phyloP scores from a whole-genome alignment of 2,113 vertebrate genomes.

The Diphyllodes magnificus region DNA sequence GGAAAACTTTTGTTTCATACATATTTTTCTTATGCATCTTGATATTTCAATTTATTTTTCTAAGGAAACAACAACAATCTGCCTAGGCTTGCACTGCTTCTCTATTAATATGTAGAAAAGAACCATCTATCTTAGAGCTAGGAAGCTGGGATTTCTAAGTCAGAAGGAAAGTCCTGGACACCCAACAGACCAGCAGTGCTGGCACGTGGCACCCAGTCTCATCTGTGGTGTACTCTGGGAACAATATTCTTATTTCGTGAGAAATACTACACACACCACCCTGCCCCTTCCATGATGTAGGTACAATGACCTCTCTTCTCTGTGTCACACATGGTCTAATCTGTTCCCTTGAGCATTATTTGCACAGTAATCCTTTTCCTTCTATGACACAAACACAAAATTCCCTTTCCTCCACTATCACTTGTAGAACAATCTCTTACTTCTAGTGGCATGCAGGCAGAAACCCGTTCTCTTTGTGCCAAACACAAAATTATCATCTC shows the following conservation, averaged over 20 bases:
- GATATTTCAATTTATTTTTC: neutral
- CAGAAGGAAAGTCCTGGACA: neutral
- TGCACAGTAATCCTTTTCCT: slow-evolving; percentile 7
- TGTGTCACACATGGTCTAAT: neutral
- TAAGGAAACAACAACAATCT: neutral
- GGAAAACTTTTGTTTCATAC: neutral
- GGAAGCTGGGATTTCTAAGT: neutral
- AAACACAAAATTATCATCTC: neutral
- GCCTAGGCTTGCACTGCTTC: neutral
- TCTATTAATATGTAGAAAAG: neutral
- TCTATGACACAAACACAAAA: neutral
- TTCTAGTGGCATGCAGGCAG: neutral
- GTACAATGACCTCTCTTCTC: neutral
- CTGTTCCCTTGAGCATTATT: neutral
- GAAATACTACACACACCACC: neutral
- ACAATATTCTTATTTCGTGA: neutral
- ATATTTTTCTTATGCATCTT: neutral
- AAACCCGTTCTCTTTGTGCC: neutral
- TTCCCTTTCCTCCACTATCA: neutral
- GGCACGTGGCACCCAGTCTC: neutral
- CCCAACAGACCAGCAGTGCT: neutral
- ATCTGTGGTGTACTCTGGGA: neutral
- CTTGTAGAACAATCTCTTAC: neutral
- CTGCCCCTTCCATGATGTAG: neutral
- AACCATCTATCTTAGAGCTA: neutral